phyloP scores from a whole-genome alignment of 1,140 invertebrate genomes.

The Cotesia typhae region DNA sequence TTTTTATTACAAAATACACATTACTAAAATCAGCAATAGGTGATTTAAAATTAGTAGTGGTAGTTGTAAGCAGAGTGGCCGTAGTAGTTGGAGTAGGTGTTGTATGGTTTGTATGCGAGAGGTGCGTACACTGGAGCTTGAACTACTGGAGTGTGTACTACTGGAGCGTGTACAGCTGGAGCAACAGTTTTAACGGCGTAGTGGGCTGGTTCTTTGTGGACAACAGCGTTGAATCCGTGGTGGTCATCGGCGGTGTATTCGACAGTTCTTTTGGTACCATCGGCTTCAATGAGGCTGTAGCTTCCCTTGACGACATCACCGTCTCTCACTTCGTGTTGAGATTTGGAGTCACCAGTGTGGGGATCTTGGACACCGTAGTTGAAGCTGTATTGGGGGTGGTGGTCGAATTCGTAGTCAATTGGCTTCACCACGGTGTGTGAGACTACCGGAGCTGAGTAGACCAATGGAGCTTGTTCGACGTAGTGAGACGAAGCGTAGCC shows the following conservation, averaged over 20 bases:
- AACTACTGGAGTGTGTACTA: constrained; percentile 2
- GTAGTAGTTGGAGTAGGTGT: too few relatives aligned
- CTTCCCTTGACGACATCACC: constrained; percentile 38
- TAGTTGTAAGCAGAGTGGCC: too few relatives aligned
- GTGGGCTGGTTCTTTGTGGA: constrained; percentile 24
- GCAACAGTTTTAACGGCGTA: constrained; percentile 1
- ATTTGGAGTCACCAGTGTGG: constrained; percentile 39
- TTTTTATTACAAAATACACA: too few relatives aligned
- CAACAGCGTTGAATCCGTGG: constrained; percentile 34
- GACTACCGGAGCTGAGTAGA: constrained; percentile 17
- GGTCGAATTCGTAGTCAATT: constrained; percentile 31
- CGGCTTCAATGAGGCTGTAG: constrained; percentile 35
- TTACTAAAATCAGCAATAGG: too few relatives aligned
- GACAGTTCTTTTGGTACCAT: constrained; percentile 27
- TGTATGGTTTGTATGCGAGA: too few relatives aligned
- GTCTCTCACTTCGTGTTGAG: constrained; percentile 35
- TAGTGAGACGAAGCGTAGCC: constrained; percentile 3
- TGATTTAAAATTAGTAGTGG: too few relatives aligned
- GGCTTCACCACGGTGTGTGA: background rate
- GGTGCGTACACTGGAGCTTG: constrained; percentile 12
- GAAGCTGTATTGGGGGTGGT: constrained; percentile 35
- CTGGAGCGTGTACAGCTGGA: constrained; percentile 12
- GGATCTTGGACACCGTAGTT: constrained; percentile 30
- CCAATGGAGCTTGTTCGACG: constrained; percentile 40
- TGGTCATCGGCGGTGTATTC: constrained; percentile 30